Percentiles rank a stretch among this genome's conserved stretches.
Evolutionary conservation across 2,113 vertebrate genomes (phyloP).

Genomic region (Phoxinus phoxinus): DNA sequence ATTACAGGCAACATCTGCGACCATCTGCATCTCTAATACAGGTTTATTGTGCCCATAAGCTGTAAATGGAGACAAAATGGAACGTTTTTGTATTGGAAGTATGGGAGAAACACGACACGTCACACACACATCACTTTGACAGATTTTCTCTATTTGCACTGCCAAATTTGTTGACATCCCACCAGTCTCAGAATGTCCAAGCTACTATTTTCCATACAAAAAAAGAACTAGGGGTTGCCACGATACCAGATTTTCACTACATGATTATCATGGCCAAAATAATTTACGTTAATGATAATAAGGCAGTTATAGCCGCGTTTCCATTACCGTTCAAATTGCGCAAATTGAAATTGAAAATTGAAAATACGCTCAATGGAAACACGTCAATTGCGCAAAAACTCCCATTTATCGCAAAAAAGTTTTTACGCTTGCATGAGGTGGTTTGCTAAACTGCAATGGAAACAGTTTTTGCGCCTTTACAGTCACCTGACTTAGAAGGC

Average conservation of each 20-base stretch:
- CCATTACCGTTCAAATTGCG: too few species aligned
- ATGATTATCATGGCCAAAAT: not conserved
- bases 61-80: not conserved
- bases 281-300: too few species aligned
- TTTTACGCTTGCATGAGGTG: too few species aligned
- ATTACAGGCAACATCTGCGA: slow-evolving; percentile 47
- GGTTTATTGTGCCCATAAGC: slow-evolving; percentile 34
- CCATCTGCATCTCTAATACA: slow-evolving; percentile 34
- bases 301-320: too few species aligned
- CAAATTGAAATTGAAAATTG: too few species aligned
- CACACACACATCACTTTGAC: slow-evolving; percentile 21
- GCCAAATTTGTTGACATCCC: not conserved
- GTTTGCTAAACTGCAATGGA: too few species aligned
- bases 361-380: too few species aligned
- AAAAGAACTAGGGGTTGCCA: not conserved
- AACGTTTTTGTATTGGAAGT: not conserved
- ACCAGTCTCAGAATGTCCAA: not conserved
- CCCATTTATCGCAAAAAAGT: too few species aligned
- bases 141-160: slow-evolving; percentile 3
- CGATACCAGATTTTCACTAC: not conserved
- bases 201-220: not conserved
- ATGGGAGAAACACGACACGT: slow-evolving; percentile 8
- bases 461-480: too few species aligned
- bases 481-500: too few species aligned
- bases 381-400: too few species aligned